Base-by-base conservation (phyloP, 2,888 invertebrate genomes). In the Sarcophaga subvicina region DNA sequence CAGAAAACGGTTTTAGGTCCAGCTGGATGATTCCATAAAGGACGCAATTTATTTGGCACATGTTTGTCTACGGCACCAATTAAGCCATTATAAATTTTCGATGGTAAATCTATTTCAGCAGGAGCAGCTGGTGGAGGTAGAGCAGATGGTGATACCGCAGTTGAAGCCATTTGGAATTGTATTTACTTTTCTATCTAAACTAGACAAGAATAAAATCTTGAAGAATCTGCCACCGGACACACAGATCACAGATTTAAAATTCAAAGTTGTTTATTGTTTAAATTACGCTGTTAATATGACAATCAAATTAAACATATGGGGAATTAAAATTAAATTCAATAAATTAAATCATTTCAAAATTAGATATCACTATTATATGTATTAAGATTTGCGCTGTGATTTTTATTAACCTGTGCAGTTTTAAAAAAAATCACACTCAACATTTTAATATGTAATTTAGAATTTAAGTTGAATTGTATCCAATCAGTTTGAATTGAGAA, bases 1-100 rank as follows among this genome's bases (percentile, higher is more conserved):
- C 99, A 99, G 94, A 99, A 99, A 85, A 99, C 96, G 3, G 99
- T 99, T 95, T 99, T 99, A 12, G 99, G 99, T 92, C 99, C 98
- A 94, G 99, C 99, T 90, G 98, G 96, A 94, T 99, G 99, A 92
- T 98, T 96, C 99, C 99, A 99, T 83, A 99, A 94, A n/a, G 99
- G 98, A 91, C 96, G 96, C 79, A 98, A 93, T 93, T 95, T 96
- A 27, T 94, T 90, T 1, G 98, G 98, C 64, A 99, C 98, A 90
- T 95, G 94, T 94, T 95, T 96, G 89, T 98, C 98, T 25, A 96
- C 95, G 12, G 86, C 85, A 37, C 89, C 90, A 83, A 94, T 89
- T 8, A 93, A 25, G 4, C 90, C 90, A 88, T 92, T 91, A 85
- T 93, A 93, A 17, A 93, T 86, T 88, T 91, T 93, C 47, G 92